A percentile compares a stretch with the other conserved stretches of the same genome.
Evolutionary conservation across 2,888 invertebrate genomes (phyloP).

Genomic region (Ramazzottius varieornatus): DNA sequence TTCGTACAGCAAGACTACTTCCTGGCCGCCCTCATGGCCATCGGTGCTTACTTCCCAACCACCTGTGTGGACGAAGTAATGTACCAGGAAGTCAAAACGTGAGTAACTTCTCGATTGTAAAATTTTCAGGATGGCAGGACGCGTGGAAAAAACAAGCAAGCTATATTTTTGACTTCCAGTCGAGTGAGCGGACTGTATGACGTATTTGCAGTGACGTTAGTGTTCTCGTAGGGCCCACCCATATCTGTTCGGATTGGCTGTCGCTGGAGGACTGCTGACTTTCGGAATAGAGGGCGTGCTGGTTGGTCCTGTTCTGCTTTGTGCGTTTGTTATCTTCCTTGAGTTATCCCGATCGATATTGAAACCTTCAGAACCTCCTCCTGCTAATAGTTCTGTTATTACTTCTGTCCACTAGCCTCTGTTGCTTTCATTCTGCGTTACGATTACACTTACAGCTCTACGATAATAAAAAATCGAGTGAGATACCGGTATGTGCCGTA

Average conservation of each 20-base stretch:
- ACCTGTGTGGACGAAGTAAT: neutral
- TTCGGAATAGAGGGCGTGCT: neutral
- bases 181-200: no score
- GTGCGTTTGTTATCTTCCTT: neutral
- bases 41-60: neutral
- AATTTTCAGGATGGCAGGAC: no score
- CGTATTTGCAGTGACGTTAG: no score
- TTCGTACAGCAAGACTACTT: neutral
- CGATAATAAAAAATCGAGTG: no score
- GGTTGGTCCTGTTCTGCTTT: neutral
- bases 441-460: no score
- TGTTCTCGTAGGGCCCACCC: neutral
- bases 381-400: no score
- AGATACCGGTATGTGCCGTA: no score
- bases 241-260: neutral
- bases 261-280: neutral
- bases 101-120: neutral
- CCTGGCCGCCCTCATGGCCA: neutral
- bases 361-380: neutral
- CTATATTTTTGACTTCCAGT: no score
- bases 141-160: no score
- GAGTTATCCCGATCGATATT: neutral
- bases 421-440: no score
- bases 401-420: no score
- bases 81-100: conserved; percentile 2